These are phyloP conservation scores for Gallinago stenura DNA, from an alignment of 2,797 vertebrate genomes.

Conservation along the genomic window DNA sequence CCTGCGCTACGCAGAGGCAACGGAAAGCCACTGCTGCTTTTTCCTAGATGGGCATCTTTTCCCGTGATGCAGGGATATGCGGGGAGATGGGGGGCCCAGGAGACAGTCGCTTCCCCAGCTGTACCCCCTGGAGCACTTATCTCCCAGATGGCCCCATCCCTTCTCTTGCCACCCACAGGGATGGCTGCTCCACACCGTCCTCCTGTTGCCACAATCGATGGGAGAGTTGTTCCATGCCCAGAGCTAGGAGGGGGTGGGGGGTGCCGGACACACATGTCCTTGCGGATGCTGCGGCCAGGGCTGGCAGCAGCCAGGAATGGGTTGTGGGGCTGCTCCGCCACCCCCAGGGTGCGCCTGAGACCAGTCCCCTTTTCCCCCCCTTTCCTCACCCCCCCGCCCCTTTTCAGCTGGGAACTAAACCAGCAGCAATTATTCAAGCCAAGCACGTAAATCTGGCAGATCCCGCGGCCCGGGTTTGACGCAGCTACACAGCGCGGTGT, in stretches of 20 bases:
- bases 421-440: conserved; percentile 72
- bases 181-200: neutral
- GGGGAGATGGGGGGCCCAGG: neutral
- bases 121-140: accelerated
- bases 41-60: neutral
- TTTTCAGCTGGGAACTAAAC: conserved; percentile 74
- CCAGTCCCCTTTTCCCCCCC: neutral
- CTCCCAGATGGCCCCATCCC: neutral
- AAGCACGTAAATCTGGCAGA: conserved; percentile 75
- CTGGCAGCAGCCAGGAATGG: neutral
- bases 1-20: neutral
- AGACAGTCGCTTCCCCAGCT: neutral
- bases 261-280: neutral
- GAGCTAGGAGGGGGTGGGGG: neutral
- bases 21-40: conserved; percentile 7
- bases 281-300: neutral
- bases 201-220: accelerated
- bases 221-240: neutral
- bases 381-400: neutral
- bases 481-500: conserved; percentile 72
- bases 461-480: conserved; percentile 68
- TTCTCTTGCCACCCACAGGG: neutral
- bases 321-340: neutral
- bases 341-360: neutral
- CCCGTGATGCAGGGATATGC: neutral